Conservation (phyloP, 2,113 vertebrate genomes). For the Antechinus flavipes region DNA sequence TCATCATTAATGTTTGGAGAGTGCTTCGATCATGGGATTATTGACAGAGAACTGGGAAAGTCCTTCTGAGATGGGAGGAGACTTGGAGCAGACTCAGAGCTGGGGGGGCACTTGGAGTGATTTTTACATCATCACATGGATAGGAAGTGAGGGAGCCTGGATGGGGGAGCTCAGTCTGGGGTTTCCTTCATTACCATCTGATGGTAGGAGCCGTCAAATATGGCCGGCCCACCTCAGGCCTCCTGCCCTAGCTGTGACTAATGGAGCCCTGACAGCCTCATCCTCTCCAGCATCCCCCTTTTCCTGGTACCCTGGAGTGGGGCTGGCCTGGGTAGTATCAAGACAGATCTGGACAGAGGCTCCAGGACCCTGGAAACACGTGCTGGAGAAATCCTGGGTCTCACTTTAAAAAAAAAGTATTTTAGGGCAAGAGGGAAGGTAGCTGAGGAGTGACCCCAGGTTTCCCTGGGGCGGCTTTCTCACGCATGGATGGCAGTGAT, state of each 20-base stretch:
- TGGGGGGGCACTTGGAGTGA: not conserved
- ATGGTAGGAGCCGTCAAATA: constrained; percentile 1
- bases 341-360: not conserved
- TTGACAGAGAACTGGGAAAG: not conserved
- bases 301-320: not conserved
- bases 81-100: not conserved
- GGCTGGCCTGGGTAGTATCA: not conserved
- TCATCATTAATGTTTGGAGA: not conserved
- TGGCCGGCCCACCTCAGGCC: constrained; percentile 33
- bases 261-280: not conserved
- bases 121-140: not conserved
- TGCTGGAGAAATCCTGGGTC: not conserved
- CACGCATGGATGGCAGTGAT: constrained; percentile 37
- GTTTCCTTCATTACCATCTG: constrained; percentile 2
- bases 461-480: constrained; percentile 9
- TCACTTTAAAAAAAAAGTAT: not conserved
- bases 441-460: not conserved
- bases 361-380: not conserved
- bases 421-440: not conserved
- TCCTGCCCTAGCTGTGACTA: not conserved
- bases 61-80: not conserved
- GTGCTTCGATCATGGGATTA: not conserved
- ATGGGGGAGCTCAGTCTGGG: constrained; percentile 47
- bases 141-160: not conserved
- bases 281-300: not conserved